phyloP scores from a whole-genome alignment of 2,113 vertebrate species.

The Chloroceryle aenea region DNA sequence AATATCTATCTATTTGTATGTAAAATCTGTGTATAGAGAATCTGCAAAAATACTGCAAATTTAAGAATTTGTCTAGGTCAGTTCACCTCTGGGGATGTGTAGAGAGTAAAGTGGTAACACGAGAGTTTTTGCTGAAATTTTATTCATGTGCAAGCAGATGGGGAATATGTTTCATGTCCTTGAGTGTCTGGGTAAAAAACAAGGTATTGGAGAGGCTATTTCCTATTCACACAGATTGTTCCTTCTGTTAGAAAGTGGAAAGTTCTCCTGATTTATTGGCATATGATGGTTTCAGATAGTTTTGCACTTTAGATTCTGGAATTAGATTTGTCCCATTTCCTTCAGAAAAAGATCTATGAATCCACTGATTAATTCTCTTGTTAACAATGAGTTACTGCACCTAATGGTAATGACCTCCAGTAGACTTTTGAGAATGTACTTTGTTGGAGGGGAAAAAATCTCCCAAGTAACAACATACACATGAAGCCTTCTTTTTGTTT shows the following conservation, averaged over 20 bases:
- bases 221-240: background rate
- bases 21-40: too few species aligned
- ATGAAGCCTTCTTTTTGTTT: background rate
- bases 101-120: background rate
- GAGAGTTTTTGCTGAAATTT: background rate
- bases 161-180: background rate
- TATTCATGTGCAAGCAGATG: background rate
- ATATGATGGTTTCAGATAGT: background rate
- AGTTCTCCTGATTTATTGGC: background rate
- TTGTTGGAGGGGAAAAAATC: background rate
- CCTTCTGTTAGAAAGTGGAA: background rate
- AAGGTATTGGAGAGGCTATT: background rate
- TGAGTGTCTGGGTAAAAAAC: background rate
- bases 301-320: background rate
- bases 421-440: background rate
- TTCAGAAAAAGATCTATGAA: background rate
- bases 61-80: background rate
- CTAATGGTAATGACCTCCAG: background rate
- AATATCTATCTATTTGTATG: background rate
- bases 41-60: background rate
- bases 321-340: background rate
- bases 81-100: background rate
- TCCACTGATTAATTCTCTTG: background rate
- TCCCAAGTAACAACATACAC: background rate
- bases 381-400: background rate